Conservation (phyloP, 2,797 vertebrate species). For the Psittacula echo region DNA sequence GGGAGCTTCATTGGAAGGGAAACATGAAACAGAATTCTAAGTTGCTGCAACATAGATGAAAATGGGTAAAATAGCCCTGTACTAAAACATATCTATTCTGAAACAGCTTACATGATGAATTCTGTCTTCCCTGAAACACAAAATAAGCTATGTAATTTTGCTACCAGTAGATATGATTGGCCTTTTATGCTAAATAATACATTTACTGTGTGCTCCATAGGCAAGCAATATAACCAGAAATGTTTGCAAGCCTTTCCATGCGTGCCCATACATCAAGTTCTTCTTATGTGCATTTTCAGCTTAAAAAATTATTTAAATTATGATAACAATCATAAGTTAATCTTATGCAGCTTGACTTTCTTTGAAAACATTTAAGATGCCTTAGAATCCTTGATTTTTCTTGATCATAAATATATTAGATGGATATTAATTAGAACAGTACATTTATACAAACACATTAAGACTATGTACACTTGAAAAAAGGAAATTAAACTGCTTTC, state of each 20-base stretch:
- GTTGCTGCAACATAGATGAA: not conserved
- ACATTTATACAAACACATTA: slow-evolving; percentile 26
- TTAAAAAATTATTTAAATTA: slow-evolving; percentile 36
- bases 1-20: not conserved
- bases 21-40: not conserved
- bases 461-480: not conserved
- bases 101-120: not conserved
- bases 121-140: not conserved
- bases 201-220: not conserved
- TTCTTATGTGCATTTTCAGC: not conserved
- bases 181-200: not conserved
- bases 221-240: not conserved
- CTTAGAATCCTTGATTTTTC: slow-evolving; percentile 15
- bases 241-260: not conserved
- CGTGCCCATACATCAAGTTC: not conserved
- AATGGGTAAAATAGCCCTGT: not conserved
- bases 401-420: not conserved
- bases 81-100: not conserved
- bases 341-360: not conserved
- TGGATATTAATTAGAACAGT: not conserved
- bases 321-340: slow-evolving; percentile 17
- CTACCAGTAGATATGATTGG: not conserved
- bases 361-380: slow-evolving; percentile 14
- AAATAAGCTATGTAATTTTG: not conserved
- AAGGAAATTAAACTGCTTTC: not conserved